Percentiles rank a stretch among this genome's conserved stretches.
These are phyloP conservation scores for Dolomedes plantarius DNA, from an alignment of 2,888 invertebrate genomes.

Conservation along the genomic window DNA sequence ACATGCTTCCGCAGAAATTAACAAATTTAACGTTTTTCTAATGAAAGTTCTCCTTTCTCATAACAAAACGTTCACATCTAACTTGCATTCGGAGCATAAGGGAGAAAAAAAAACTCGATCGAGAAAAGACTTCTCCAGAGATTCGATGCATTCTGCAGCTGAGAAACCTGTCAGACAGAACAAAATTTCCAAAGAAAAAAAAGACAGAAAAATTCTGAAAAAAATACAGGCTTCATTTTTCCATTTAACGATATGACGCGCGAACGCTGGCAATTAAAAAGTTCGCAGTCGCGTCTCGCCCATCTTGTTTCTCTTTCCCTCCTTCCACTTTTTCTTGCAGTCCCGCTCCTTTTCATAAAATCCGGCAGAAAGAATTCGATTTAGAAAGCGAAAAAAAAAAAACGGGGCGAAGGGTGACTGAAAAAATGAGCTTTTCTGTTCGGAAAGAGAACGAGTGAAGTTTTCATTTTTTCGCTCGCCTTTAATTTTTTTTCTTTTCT, in stretches of 20 bases:
- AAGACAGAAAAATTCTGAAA: constrained; percentile 18
- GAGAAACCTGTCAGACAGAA: constrained; percentile 4
- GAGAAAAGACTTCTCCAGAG: neutral
- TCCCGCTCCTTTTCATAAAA: constrained; percentile 30
- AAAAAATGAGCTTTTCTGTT: constrained; percentile 2
- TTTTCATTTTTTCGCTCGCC: neutral
- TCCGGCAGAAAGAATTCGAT: constrained; percentile 13
- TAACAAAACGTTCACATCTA: neutral
- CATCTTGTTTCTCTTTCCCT: neutral
- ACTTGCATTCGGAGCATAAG: neutral
- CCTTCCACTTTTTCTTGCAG: neutral
- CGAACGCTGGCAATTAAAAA: constrained; percentile 68
- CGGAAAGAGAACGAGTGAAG: neutral
- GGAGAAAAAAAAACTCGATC: neutral
- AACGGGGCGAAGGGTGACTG: neutral
- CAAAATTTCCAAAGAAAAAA: neutral
- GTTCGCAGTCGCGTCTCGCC: constrained; percentile 27
- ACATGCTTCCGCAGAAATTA: too few species aligned
- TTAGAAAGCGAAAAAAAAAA: neutral
- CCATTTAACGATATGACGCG: constrained; percentile 65
- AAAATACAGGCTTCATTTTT: constrained; percentile 47
- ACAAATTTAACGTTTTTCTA: too few species aligned
- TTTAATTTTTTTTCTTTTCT: neutral
- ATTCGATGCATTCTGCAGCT: neutral
- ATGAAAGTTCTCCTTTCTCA: neutral